Conservation (phyloP, 2,797 vertebrate species). For the Mus caroli region DNA sequence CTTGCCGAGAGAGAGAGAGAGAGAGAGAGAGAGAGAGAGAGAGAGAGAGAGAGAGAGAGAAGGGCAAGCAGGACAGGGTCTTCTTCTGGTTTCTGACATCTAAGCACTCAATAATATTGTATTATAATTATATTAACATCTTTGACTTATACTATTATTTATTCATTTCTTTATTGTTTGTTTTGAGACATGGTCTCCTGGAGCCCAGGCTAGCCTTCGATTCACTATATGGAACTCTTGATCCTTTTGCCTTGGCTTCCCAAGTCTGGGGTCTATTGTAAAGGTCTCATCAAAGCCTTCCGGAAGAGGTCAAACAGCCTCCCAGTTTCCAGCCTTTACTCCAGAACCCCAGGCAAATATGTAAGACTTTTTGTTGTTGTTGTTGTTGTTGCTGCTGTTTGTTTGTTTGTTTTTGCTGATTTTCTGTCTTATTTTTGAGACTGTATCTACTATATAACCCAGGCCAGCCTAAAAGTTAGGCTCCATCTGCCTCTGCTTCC, state of each 20-base stretch:
- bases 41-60: fast-evolving
- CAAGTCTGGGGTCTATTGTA: not conserved
- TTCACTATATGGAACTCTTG: no score
- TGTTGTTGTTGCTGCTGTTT: no score
- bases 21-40: fast-evolving
- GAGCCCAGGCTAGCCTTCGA: not conserved
- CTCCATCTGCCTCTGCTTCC: not conserved
- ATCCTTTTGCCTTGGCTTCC: not conserved
- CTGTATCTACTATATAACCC: not conserved
- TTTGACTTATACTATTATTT: not conserved
- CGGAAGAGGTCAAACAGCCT: not conserved
- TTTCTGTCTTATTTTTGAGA: not conserved
- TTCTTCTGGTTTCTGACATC: not conserved
- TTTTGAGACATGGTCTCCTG: not conserved
- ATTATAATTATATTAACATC: not conserved
- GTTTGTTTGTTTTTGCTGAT: not conserved
- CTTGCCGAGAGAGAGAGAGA: no score
- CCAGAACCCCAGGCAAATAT: not conserved
- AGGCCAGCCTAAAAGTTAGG: not conserved
- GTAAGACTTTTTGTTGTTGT: not conserved
- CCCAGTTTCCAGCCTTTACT: constrained; percentile 10
- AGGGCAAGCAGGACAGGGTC: no score
- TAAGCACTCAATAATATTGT: not conserved
- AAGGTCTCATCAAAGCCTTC: not conserved
- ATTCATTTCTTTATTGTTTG: not conserved